Base-by-base conservation (phyloP, 2,888 invertebrate genomes). In the Ethmia dodecea region DNA sequence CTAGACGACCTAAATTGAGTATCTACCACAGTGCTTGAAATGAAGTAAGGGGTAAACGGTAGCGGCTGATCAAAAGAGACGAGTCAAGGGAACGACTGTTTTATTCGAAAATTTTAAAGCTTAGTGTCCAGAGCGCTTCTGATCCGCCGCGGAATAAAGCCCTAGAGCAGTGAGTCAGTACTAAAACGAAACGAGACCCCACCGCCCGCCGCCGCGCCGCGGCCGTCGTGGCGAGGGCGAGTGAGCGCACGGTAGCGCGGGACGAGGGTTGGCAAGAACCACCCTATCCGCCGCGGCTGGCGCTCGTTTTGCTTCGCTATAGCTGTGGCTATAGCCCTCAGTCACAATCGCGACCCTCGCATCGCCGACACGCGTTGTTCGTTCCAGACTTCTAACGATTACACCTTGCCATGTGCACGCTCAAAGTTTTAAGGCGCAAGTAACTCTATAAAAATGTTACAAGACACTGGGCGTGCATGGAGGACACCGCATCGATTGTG, bases 401-500 rank as follows among this genome's bases (percentile, higher is more conserved):
- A 44, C 51, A 55, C 53, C 51, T 55, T 63, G 67, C 62, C 45
- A 74, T 73, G 72, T 54, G 55, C 61, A 56, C 74, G 70, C 51
- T 55, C 50, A 73, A 76, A 76, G 60, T 76, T 75, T 74, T n/a
- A 52, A 42, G 55, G 48, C 37, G 45, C 28, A 49, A 46, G 58
- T 55, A 61, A 57, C 48, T 45, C 38, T 39, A 58, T 61, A 55
- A 60, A 59, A 53, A 72, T 71, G 72, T 58, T 48, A 45, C 49
- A 43, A 42, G 49, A 48, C 38, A 44, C 38, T 45, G 49, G 50
- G 47, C 45, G 49, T 20, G 37, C 11, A 38, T 24, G 45, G 42
- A 35, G 49, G 31, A 43, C 41, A 15, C 31, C 37, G 33, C 36
- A 48, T 45, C 51, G 51, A 13, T 38, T 40, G 15, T 42, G 39